These are phyloP conservation scores for Neocrepidodera transversa DNA, from an alignment of 2,888 invertebrate genomes.

Conservation along the genomic window DNA sequence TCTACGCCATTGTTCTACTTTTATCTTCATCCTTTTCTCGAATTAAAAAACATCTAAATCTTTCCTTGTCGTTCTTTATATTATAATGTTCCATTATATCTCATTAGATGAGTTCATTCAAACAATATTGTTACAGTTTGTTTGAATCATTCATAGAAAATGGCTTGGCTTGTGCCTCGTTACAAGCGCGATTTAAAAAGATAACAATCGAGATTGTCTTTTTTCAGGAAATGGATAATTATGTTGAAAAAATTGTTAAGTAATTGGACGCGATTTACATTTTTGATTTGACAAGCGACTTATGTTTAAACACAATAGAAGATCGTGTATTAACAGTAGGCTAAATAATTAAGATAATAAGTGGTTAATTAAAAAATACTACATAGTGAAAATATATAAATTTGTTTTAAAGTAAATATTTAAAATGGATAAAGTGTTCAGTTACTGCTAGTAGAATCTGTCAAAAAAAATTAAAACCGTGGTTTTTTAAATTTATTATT, in stretches of 20 bases:
- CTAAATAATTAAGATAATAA: neutral
- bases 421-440: too few relatives aligned
- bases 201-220: slow-evolving; percentile 33
- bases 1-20: slow-evolving; percentile 22
- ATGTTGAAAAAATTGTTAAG: slow-evolving; percentile 17
- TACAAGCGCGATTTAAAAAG: slow-evolving; percentile 36
- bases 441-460: too few relatives aligned
- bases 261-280: slow-evolving; percentile 15
- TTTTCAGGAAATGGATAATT: slow-evolving; percentile 33
- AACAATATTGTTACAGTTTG: slow-evolving; percentile 43
- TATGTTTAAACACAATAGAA: neutral
- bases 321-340: neutral
- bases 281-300: slow-evolving; percentile 8
- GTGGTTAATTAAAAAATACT: neutral
- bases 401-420: too few relatives aligned
- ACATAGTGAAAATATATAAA: too few relatives aligned
- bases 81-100: slow-evolving; percentile 38
- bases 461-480: too few relatives aligned
- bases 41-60: slow-evolving; percentile 17
- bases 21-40: slow-evolving; percentile 29
- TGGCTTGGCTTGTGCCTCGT: slow-evolving; percentile 39
- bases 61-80: slow-evolving; percentile 40
- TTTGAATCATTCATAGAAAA: slow-evolving; percentile 45
- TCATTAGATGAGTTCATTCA: slow-evolving; percentile 43
- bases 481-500: too few relatives aligned